A percentile compares a stretch with the other conserved stretches of the same genome.
Evolutionary conservation across 2,797 vertebrate species (phyloP).

Genomic region (Poeciliopsis paucimaculata): DNA sequence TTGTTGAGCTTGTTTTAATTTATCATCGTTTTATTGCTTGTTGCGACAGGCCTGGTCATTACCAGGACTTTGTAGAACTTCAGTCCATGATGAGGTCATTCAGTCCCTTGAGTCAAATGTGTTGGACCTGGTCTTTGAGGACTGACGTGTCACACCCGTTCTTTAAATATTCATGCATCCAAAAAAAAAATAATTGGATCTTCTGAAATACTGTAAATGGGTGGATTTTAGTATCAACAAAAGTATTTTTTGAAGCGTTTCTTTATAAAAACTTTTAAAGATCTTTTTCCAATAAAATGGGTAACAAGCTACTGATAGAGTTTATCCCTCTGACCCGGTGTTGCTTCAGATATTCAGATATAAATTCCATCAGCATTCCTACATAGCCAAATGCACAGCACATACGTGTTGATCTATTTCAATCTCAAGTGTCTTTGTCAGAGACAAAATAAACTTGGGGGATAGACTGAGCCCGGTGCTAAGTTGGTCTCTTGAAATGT

Average conservation of each 20-base stretch:
- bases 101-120: not conserved
- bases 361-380: not conserved
- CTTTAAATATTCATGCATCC: no score
- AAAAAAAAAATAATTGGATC: not conserved
- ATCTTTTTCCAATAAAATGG: not conserved
- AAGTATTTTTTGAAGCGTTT: not conserved
- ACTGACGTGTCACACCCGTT: no score
- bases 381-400: not conserved
- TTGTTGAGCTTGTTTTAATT: no score
- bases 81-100: not conserved
- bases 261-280: not conserved
- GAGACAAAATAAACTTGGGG: not conserved
- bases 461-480: not conserved
- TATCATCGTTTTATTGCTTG: no score
- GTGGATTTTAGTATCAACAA: not conserved
- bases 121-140: not conserved
- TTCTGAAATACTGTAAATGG: not conserved
- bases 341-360: not conserved
- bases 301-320: not conserved
- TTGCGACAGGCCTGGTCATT: not conserved
- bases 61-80: not conserved
- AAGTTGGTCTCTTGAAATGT: not conserved
- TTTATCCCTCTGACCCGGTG: not conserved
- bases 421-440: not conserved
- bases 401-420: not conserved